These are phyloP conservation scores for Tretioscincus oriximinensis DNA, from an alignment of 2,113 vertebrate species.

Conservation along the genomic window DNA sequence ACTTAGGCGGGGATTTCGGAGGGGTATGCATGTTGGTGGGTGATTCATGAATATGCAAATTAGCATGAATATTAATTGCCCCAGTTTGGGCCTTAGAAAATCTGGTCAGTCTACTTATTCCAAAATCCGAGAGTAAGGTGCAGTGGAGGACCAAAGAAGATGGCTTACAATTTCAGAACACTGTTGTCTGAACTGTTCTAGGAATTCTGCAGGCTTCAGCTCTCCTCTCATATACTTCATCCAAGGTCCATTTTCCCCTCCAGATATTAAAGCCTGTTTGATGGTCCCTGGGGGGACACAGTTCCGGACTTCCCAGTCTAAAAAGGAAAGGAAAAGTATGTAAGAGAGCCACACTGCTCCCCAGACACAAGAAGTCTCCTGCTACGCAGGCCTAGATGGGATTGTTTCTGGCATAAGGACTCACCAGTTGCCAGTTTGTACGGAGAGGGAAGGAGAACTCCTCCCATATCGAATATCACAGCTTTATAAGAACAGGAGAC, in stretches of 20 bases:
- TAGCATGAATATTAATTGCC: too few relatives aligned
- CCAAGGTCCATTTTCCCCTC: slow-evolving; percentile 67
- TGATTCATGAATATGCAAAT: too few relatives aligned
- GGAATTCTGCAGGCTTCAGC: slow-evolving; percentile 69
- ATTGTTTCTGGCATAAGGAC: not conserved
- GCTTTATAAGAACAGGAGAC: slow-evolving; percentile 58
- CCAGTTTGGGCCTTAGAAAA: too few relatives aligned
- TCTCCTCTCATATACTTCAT: slow-evolving; percentile 76
- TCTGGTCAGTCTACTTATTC: too few relatives aligned
- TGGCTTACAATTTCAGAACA: slow-evolving; percentile 77
- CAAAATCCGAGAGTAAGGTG: too few relatives aligned
- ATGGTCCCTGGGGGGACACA: slow-evolving; percentile 72
- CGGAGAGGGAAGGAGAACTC: slow-evolving; percentile 74
- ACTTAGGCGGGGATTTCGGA: too few relatives aligned
- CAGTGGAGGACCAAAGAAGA: not conserved
- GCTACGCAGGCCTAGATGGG: not conserved
- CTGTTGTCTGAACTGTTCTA: slow-evolving; percentile 69
- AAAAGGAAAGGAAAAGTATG: slow-evolving; percentile 7
- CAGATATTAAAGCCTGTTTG: slow-evolving; percentile 56
- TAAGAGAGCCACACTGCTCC: not conserved
- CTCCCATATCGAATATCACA: slow-evolving; percentile 74
- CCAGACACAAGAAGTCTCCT: too few relatives aligned
- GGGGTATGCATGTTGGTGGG: too few relatives aligned
- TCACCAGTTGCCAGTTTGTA: slow-evolving; percentile 65
- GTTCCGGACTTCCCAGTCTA: slow-evolving; percentile 77